These are phyloP conservation scores for Atrichornis clamosus DNA, from an alignment of 2,113 vertebrate species.

Conservation along the genomic window DNA sequence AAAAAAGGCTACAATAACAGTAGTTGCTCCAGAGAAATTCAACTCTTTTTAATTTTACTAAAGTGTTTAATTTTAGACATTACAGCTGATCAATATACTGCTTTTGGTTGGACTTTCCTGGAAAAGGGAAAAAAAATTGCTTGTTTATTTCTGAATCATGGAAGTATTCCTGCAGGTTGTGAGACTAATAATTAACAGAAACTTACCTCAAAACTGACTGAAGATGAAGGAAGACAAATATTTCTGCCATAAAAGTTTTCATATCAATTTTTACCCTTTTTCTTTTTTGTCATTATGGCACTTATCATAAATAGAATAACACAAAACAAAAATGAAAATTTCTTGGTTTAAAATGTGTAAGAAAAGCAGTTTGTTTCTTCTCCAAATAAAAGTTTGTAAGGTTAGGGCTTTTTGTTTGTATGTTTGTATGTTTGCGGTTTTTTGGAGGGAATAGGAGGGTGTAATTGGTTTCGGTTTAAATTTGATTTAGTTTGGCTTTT, in stretches of 20 bases:
- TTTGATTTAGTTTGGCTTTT: background rate
- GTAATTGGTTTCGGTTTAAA: background rate
- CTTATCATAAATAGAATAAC: background rate
- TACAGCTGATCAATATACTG: background rate
- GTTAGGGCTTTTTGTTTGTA: rapidly evolving
- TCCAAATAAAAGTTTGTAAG: background rate
- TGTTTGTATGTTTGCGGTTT: background rate
- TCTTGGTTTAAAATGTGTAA: background rate
- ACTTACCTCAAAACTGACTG: background rate
- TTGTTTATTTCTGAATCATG: background rate
- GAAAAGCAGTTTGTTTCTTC: background rate
- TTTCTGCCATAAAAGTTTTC: background rate
- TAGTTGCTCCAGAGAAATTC: background rate
- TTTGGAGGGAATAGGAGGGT: too few species aligned
- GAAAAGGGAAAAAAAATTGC: background rate
- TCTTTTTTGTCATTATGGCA: background rate
- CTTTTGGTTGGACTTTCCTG: background rate
- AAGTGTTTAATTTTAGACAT: background rate
- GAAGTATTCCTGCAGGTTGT: background rate
- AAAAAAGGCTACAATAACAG: background rate
- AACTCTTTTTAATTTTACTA: background rate
- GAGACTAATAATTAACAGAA: background rate
- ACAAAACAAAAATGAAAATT: background rate
- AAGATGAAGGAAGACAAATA: background rate
- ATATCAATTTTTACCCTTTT: background rate